A percentile compares a stretch with the other conserved stretches of the same genome.
Evolutionary conservation across 2,113 vertebrate genomes (phyloP).

Genomic region (Coreoperca whiteheadi): DNA sequence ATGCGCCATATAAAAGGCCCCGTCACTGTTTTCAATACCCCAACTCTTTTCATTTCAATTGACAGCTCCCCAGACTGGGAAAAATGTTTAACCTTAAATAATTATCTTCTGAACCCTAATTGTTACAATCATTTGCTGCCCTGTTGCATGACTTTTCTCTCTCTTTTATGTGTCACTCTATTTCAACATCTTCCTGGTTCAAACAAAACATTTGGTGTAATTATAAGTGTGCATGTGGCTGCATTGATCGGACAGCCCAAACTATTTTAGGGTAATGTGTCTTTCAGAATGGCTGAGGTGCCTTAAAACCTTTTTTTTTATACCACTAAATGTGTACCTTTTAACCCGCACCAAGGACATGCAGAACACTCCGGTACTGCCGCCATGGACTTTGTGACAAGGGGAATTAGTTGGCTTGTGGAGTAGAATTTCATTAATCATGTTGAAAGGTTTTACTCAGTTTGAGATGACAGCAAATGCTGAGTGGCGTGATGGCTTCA

Average conservation of each 20-base stretch:
- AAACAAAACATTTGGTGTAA: constrained; percentile 71
- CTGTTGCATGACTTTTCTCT: constrained; percentile 47
- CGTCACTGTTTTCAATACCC: constrained; percentile 59
- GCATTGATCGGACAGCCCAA: constrained; percentile 35
- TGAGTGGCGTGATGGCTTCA: background rate
- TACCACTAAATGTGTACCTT: constrained; percentile 25
- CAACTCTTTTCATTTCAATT: constrained; percentile 68
- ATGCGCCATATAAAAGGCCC: constrained; percentile 29
- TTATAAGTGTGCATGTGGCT: constrained; percentile 61
- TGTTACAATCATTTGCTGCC: constrained; percentile 61
- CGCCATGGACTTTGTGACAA: background rate
- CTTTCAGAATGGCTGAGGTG: constrained; percentile 5
- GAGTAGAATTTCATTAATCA: background rate
- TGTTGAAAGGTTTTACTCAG: background rate
- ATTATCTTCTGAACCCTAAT: constrained; percentile 79
- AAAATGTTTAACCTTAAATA: constrained; percentile 82
- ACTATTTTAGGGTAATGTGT: background rate
- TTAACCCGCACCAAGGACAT: constrained; percentile 16
- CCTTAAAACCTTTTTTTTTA: background rate
- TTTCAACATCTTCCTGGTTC: constrained; percentile 56
- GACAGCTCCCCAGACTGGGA: constrained; percentile 60
- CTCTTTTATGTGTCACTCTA: constrained; percentile 51
- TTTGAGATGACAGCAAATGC: background rate
- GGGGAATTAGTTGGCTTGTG: background rate
- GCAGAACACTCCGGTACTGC: background rate